Conservation (phyloP, 2,797 vertebrate species). For the Fundulus diaphanus region DNA sequence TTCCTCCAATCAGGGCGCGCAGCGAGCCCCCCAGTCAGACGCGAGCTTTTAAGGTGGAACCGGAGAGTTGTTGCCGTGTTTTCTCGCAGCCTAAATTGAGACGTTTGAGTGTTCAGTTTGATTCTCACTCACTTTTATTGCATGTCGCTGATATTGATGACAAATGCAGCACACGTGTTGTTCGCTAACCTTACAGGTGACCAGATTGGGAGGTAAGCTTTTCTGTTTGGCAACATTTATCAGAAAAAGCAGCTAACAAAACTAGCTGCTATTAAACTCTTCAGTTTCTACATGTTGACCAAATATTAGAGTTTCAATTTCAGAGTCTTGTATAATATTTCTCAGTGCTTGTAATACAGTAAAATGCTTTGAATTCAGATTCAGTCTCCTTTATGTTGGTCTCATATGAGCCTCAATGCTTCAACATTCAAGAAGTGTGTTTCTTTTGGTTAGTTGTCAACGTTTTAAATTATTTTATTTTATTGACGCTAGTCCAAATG, state of each 20-base stretch:
- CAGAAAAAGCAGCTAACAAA: background rate
- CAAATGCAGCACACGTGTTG: background rate
- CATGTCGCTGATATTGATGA: conserved; percentile 14
- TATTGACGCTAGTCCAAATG: background rate
- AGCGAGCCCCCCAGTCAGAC: conserved; percentile 33
- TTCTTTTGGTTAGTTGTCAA: background rate
- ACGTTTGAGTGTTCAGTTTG: conserved; percentile 38
- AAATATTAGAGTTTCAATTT: background rate
- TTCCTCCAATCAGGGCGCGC: conserved; percentile 64
- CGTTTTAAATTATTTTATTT: background rate
- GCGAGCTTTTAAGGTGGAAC: conserved; percentile 81
- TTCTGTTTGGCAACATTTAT: background rate
- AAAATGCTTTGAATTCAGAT: background rate
- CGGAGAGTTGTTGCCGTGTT: background rate
- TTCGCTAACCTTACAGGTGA: conserved; percentile 11
- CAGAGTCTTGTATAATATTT: background rate
- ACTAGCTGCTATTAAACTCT: background rate
- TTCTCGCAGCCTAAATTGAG: conserved; percentile 54
- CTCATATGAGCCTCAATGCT: background rate
- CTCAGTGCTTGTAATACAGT: too few species aligned
- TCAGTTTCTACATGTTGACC: background rate
- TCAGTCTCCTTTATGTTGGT: background rate
- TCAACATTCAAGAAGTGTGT: background rate
- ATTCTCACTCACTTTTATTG: conserved; percentile 21
- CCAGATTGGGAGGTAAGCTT: background rate